phyloP scores from a whole-genome alignment of 2,113 vertebrate genomes.

The Thalassarche chlororhynchos region DNA sequence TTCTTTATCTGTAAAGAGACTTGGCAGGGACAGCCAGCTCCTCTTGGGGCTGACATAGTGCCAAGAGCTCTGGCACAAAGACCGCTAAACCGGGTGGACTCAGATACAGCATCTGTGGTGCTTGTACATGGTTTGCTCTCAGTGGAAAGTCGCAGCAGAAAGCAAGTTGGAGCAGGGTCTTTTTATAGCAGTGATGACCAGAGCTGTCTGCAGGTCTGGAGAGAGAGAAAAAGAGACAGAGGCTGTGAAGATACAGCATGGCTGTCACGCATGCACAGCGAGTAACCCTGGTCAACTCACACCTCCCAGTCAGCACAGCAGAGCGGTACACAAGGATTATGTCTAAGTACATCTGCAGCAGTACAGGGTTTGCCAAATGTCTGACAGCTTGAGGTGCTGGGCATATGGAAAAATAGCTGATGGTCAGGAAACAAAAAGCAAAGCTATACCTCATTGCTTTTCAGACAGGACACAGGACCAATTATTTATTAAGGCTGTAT shows the following conservation, averaged over 20 bases:
- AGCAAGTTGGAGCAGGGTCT: background rate
- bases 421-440: background rate
- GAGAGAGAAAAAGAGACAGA: background rate
- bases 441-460: background rate
- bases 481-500: background rate
- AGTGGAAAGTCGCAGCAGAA: background rate
- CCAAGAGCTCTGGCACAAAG: background rate
- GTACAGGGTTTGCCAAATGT: background rate
- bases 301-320: rapidly evolving
- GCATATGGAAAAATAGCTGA: background rate
- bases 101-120: background rate
- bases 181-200: background rate
- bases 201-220: background rate
- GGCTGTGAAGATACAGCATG: background rate
- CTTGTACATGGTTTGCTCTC: background rate
- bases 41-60: background rate
- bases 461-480: background rate
- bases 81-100: background rate
- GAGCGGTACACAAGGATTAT: background rate
- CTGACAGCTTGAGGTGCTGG: background rate
- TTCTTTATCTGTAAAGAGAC: background rate
- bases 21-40: background rate
- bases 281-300: background rate
- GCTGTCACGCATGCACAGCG: rapidly evolving
- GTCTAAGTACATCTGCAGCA: background rate